These are phyloP conservation scores for Oikopleura dioica DNA, from an alignment of 23 tunicate species.

Conservation along the genomic window DNA sequence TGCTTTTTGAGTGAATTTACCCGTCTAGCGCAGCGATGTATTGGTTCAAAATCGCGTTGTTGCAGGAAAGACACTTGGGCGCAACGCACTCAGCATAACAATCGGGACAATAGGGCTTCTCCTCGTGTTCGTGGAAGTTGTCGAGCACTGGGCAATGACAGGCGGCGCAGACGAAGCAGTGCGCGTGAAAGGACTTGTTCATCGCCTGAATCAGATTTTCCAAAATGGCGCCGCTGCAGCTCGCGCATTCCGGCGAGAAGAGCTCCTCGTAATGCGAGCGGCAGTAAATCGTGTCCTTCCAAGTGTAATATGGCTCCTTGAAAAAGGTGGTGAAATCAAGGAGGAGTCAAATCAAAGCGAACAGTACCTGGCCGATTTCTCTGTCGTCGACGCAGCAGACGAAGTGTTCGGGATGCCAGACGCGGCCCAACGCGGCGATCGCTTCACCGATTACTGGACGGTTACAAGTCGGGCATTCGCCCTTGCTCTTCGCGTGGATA, in stretches of 20 bases:
- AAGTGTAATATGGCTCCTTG: constrained; percentile 43
- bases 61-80: constrained; percentile 77
- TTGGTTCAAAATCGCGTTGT: constrained; percentile 64
- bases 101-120: constrained; percentile 11
- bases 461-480: background rate
- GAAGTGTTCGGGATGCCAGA: constrained; percentile 97
- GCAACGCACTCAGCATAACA: constrained; percentile 18
- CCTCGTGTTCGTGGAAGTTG: constrained; percentile 82
- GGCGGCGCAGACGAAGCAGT: constrained; percentile 85
- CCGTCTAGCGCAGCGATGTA: constrained; percentile 66
- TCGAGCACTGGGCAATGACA: constrained; percentile 72
- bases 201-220: constrained; percentile 88
- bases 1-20: no score
- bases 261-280: constrained; percentile 42
- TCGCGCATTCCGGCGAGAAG: constrained; percentile 71
- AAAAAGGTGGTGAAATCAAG: background rate
- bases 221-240: constrained; percentile 47
- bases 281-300: constrained; percentile 66
- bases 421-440: constrained; percentile 82
- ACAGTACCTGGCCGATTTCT: constrained; percentile 52
- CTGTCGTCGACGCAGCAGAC: constrained; percentile 76
- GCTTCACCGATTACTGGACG: constrained; percentile 20
- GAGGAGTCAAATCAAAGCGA: no score
- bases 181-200: constrained; percentile 90
- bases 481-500: background rate